Base-by-base conservation (phyloP, 2,113 vertebrate genomes). In the Nycticebus coucang region DNA sequence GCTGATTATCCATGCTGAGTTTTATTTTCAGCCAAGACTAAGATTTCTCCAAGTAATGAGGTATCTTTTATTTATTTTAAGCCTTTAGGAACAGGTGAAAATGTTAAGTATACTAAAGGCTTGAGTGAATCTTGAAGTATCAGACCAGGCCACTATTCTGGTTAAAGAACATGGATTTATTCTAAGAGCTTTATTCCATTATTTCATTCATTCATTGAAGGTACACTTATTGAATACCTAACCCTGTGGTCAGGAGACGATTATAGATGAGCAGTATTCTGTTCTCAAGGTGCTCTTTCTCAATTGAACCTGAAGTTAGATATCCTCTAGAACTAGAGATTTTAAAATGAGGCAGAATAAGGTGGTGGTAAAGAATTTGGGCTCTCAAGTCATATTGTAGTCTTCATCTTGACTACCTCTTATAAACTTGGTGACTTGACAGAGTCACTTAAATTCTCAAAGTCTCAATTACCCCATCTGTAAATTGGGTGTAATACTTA, bases 1-100 rank as follows among this genome's bases (percentile, higher is more conserved):
- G 15, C 66, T 62, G 75, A 1, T 95, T 96, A 82, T 87, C 24
- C 17, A 77, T 87, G 24, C 60, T 88, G 71, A 88, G 79, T 93
- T 96, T 95, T 91, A 88, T 93, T 85, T 92, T 35, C 91, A 87
- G 83, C 33, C 28, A 80, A n/a, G 83, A 89, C 24, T 69, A 45
- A 88, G 7, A 71, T 2, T 1, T 30, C 77, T 28, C 69, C 94
- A 91, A 87, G 24, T 89, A 82, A 64, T 80, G 87, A 89, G 62
- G 68, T 93, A 30, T 37, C 15, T 28, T 92, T 26, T 93, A 75
- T 83, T 93, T 98, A 53, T 78, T 78, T 91, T 5, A 91, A 26
- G 10, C 17, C 59, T 89, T 83, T 94, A 89, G 62, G 85, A 88
- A 95, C 15, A 41, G 18, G 21, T 62, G 57, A 75, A 71, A 89